A percentile compares a stretch with the other conserved stretches of the same genome.
Evolutionary conservation across 2,797 vertebrate genomes (phyloP).

Genomic region (Alosa sapidissima): DNA sequence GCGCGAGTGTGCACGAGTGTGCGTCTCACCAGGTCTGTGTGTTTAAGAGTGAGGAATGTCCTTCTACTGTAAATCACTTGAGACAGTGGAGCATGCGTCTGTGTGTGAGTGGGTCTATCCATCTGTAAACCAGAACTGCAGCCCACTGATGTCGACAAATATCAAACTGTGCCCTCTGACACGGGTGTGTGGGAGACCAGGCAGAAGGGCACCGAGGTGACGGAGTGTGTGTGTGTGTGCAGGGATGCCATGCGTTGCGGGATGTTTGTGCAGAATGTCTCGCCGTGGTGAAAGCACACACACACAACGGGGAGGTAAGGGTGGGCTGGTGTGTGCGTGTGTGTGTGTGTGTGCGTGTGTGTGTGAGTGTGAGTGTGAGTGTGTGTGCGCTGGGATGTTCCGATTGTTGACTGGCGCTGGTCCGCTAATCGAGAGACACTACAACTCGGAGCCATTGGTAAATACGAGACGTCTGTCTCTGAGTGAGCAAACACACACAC

Average conservation of each 20-base stretch:
- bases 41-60: neutral
- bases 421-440: conserved; percentile 78
- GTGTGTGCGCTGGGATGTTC: conserved; percentile 59
- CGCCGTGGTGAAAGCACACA: conserved; percentile 7
- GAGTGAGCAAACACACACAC: conserved; percentile 41
- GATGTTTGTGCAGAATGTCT: conserved; percentile 21
- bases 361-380: neutral
- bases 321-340: neutral
- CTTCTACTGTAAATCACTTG: neutral
- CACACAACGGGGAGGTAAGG: neutral
- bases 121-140: neutral
- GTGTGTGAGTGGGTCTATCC: neutral
- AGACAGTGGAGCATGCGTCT: conserved; percentile 10
- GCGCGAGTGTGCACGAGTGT: neutral
- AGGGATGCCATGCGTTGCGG: conserved; percentile 16
- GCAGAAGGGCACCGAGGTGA: neutral
- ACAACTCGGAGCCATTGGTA: conserved; percentile 73
- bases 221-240: neutral
- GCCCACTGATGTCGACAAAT: conserved; percentile 4
- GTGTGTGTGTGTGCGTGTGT: neutral
- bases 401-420: conserved; percentile 77
- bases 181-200: neutral
- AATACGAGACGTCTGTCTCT: conserved; percentile 69
- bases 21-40: neutral
- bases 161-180: conserved; percentile 22